phyloP scores from a whole-genome alignment of 2,888 invertebrate genomes.

The Agrochola lota region DNA sequence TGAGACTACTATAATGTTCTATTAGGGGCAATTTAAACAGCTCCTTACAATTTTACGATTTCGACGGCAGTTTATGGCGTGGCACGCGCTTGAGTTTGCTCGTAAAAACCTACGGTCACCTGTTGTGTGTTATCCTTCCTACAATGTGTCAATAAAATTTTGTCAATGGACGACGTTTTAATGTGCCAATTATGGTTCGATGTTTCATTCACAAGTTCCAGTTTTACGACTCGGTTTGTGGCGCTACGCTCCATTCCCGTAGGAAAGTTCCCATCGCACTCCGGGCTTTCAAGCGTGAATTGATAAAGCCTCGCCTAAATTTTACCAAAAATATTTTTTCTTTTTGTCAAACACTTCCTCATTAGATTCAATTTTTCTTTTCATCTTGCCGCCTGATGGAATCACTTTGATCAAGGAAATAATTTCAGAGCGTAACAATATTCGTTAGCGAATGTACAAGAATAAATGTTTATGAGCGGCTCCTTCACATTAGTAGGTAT shows the following conservation, averaged over 20 bases:
- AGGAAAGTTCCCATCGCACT: constrained; percentile 57
- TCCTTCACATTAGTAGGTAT: constrained; percentile 63
- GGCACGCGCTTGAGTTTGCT: constrained; percentile 82
- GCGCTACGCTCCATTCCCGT: constrained; percentile 69
- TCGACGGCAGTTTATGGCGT: constrained; percentile 81
- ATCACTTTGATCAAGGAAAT: constrained; percentile 47
- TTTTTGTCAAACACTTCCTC: constrained; percentile 49
- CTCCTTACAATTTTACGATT: constrained; percentile 85
- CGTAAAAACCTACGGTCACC: constrained; percentile 89
- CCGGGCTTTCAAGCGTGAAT: constrained; percentile 52
- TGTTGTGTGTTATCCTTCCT: constrained; percentile 84
- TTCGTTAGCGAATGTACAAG: constrained; percentile 67
- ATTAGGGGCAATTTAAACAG: constrained; percentile 84
- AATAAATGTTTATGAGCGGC: constrained; percentile 67
- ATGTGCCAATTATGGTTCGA: constrained; percentile 84
- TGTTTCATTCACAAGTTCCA: constrained; percentile 81
- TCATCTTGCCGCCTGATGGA: constrained; percentile 31
- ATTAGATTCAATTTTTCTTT: constrained; percentile 51
- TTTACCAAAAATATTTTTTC: constrained; percentile 36
- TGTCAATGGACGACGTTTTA: constrained; percentile 85
- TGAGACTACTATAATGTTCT: constrained; percentile 84
- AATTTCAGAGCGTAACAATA: constrained; percentile 36
- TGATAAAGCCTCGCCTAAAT: constrained; percentile 52
- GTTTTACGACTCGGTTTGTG: constrained; percentile 75
- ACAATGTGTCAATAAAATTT: constrained; percentile 85